phyloP scores from a whole-genome alignment of 1,140 invertebrate genomes.

The Drosophila nannoptera region DNA sequence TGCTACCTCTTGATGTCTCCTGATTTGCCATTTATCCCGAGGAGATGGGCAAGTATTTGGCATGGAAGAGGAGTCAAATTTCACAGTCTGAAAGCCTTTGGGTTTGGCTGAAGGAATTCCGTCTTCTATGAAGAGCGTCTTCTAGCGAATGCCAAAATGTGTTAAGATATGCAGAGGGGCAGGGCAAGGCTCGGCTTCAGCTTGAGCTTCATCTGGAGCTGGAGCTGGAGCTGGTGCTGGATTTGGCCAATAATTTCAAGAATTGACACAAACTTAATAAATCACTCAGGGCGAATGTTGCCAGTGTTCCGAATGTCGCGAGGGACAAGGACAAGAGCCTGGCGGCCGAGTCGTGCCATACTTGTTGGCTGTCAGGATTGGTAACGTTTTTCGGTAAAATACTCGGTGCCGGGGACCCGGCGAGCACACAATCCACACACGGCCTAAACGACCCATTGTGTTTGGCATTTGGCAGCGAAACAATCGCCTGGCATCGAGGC shows the following conservation, averaged over 20 bases:
- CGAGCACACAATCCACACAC: slow-evolving; percentile 9
- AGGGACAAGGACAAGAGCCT: slow-evolving; percentile 31
- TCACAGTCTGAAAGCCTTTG: background rate
- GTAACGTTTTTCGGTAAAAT: slow-evolving; percentile 56
- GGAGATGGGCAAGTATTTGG: slow-evolving; percentile 1
- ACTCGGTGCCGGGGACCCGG: slow-evolving; percentile 7
- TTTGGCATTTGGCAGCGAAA: slow-evolving; percentile 45
- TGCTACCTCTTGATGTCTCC: slow-evolving; percentile 26
- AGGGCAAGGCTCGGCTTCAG: slow-evolving; percentile 8
- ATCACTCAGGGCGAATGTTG: slow-evolving; percentile 54
- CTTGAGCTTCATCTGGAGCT: background rate
- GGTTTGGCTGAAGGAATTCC: slow-evolving; percentile 12
- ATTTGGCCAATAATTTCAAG: slow-evolving; percentile 70
- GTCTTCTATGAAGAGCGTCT: slow-evolving; percentile 35
- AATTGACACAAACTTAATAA: slow-evolving; percentile 76
- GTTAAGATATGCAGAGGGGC: slow-evolving; percentile 68
- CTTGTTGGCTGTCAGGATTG: slow-evolving; percentile 75
- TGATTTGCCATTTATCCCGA: slow-evolving; percentile 38
- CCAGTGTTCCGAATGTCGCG: slow-evolving; percentile 14
- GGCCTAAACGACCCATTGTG: slow-evolving; percentile 73
- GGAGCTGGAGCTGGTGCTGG: slow-evolving; percentile 9
- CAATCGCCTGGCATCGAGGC: slow-evolving; percentile 57
- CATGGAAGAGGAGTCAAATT: background rate
- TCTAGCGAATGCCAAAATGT: slow-evolving; percentile 70
- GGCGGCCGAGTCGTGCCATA: slow-evolving; percentile 57